phyloP scores from a whole-genome alignment of 2,797 vertebrate genomes.

The Otolemur crassicaudatus region DNA sequence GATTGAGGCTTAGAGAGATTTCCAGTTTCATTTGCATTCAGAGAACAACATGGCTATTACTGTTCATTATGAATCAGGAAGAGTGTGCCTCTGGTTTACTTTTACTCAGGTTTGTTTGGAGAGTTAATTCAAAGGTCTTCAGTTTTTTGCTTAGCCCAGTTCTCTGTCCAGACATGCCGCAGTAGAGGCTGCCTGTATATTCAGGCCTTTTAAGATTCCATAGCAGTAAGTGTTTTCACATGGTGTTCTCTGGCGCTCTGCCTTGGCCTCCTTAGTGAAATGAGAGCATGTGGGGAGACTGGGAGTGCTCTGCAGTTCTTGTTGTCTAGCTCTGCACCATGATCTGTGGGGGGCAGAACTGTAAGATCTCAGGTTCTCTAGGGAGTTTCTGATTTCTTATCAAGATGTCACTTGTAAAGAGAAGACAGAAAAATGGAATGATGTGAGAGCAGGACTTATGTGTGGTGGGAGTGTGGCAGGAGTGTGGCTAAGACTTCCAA shows the following conservation, averaged over 20 bases:
- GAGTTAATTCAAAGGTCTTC: not conserved
- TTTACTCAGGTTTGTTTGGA: not conserved
- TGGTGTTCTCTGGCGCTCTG: not conserved
- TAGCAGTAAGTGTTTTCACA: not conserved
- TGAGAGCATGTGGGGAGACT: not conserved
- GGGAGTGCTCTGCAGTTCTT: not conserved
- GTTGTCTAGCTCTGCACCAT: not conserved
- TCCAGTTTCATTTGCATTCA: not conserved
- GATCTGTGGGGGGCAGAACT: not conserved
- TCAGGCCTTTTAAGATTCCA: not conserved
- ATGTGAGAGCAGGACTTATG: not conserved
- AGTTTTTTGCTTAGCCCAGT: not conserved
- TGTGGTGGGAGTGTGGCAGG: not conserved
- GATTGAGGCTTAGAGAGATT: not conserved
- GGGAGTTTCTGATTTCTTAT: conserved; percentile 6
- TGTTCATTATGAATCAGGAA: not conserved
- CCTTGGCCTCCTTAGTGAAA: not conserved
- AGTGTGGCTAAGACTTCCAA: not conserved
- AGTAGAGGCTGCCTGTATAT: not conserved
- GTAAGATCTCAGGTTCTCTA: not conserved
- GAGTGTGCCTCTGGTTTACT: not conserved
- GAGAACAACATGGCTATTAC: not conserved
- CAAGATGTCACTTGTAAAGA: not conserved
- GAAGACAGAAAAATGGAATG: not conserved
- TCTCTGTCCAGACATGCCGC: fast-evolving